Base-by-base conservation (phyloP, 2,888 invertebrate genomes). In the Oscheius sp. region DNA sequence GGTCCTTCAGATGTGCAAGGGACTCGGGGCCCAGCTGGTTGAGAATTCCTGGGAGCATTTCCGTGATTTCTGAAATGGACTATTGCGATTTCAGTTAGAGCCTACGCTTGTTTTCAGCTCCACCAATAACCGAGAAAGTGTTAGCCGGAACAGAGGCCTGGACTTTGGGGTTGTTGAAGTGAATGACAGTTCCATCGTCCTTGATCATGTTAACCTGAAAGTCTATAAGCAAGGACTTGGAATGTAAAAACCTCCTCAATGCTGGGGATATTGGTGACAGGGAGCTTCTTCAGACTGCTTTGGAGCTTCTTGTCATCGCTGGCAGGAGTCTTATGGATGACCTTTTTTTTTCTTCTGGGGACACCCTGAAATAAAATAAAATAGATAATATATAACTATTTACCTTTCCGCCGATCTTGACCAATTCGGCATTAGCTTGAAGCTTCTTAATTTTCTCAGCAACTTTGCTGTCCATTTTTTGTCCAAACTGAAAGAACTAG, bases 181-280 rank as follows among this genome's bases (percentile, higher is more conserved):
- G 97, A 88, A 98, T 96, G 67, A 99, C 97, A 74, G 94, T 93
- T 71, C 97, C 95, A 89, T 99, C 98, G 89, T 98, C 97, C 90
- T 97, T 97, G 87, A 99, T 97, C 93, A 99, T 98, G 89, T 99
- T 98, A n/a, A n/a, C n/a, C n/a, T n/a, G n/a, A n/a, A n/a, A n/a
- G n/a, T n/a, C n/a, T n/a, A n/a, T n/a, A n/a, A n/a, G n/a, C n/a
- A n/a, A n/a, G n/a, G n/a, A n/a, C n/a, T n/a, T n/a, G n/a, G n/a
- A n/a, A n/a, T n/a, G n/a, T n/a, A n/a, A n/a, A n/a, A 20, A 96
- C 96, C 90, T 98, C 97, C 89, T 98, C 97, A 87, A 97, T 97
- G 82, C 96, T 97, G 78, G 97, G 96, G 87, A 98, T 98, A 81
- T 94, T 95, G 89, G 96, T 98, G 58, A 98, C 96, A 80, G 96